Evolutionary conservation across 53 echinoderm and acorn worm genomes (phyloP).

Genomic region (Echinarachnius parma): DNA sequence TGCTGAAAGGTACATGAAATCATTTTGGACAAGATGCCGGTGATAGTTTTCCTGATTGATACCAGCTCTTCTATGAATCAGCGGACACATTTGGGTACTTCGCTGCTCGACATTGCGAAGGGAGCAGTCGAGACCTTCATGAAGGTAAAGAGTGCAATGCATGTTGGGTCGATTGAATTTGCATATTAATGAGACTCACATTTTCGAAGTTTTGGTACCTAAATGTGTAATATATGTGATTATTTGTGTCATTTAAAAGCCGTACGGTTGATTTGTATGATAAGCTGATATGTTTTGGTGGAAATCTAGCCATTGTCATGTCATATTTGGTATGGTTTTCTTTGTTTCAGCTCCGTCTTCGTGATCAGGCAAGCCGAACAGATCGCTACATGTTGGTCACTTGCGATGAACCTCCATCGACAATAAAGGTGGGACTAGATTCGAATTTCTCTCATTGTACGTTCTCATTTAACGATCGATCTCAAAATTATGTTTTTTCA

Average conservation of each 20-base stretch:
- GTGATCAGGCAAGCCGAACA: slow-evolving; percentile 92
- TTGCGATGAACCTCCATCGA: slow-evolving; percentile 94
- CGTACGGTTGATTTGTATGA: too few species aligned
- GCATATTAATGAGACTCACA: not conserved
- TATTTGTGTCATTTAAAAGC: too few species aligned
- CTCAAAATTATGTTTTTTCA: not conserved
- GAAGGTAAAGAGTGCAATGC: slow-evolving; percentile 88
- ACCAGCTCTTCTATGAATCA: slow-evolving; percentile 99
- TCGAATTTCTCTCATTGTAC: slow-evolving; percentile 2
- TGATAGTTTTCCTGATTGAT: slow-evolving; percentile 98
- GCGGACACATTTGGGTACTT: slow-evolving; percentile 96
- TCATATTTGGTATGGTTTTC: slow-evolving; percentile 12
- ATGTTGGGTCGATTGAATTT: slow-evolving; percentile 19
- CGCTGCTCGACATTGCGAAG: slow-evolving; percentile 91
- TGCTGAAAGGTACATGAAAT: slow-evolving; percentile 19
- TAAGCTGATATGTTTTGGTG: not conserved
- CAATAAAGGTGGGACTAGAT: slow-evolving; percentile 76
- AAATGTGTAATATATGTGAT: not conserved
- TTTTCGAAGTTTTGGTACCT: not conserved
- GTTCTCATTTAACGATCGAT: not conserved
- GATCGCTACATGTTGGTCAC: slow-evolving; percentile 99
- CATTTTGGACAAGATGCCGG: slow-evolving; percentile 77
- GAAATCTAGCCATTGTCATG: not conserved
- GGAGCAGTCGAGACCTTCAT: slow-evolving; percentile 99
- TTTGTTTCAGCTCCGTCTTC: slow-evolving; percentile 75